Evolutionary conservation across 2,888 invertebrate genomes (phyloP), one percentile per base, ranked within the genome.

Genomic region (Rhagonycha lutea): DNA sequence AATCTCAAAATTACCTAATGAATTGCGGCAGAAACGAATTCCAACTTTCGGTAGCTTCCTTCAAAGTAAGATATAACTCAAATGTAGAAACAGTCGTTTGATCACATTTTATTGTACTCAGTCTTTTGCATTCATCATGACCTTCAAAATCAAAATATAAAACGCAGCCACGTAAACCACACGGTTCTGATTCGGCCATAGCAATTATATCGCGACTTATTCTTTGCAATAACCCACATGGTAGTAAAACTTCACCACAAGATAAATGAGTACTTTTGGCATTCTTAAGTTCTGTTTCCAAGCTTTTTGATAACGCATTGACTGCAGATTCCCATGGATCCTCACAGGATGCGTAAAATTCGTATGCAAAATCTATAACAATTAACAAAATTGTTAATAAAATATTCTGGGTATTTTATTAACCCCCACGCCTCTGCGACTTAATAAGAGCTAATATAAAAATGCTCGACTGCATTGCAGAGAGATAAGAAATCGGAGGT

Each of bases 131-230:
- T 79, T 89, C 88, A 73, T 89, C 90, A 82, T 91, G 91, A 71
- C 93, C 93, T 86, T 95, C 94, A 83, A 96, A 94, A 87, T 94
- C 94, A 75, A 97, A 92, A 87, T 93, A 95, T 80, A 97, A 90
- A n/a, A 94, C 94, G 85, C 96, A 96, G 61, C 96, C 97, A 81
- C 95, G 90, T 69, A 96, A 91, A 70, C 97, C 97, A 88, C 96
- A 97, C 14, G 97, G 97, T 88, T 97, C 97, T 70, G 93, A 93
- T 86, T 96, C 96, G 1, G 97, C 95, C 90, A 95, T 93, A 73
- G 92, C 91, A 71, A 96, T 90, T 78, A 96, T 93, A 86, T 96
- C 94, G 79, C 92, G 90, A 62, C 96, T 92, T 79, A 97, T 94
- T 82, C 94, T 90, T 80, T 93, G 92, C 74, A 96, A 91, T 79